Base-by-base conservation (phyloP, 2,888 invertebrate species). In the Microchrysa polita region DNA sequence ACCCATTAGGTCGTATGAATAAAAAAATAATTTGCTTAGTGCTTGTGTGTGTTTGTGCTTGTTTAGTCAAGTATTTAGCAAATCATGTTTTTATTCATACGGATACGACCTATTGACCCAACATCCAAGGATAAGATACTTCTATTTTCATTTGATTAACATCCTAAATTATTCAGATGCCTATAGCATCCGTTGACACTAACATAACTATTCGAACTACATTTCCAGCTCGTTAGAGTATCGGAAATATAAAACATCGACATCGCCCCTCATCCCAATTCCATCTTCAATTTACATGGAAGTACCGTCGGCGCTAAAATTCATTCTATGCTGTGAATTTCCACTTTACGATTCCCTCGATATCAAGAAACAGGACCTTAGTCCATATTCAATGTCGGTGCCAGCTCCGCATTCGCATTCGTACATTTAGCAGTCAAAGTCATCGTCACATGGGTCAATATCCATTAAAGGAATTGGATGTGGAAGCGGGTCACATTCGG, bases 231-330 rank as follows among this genome's bases (percentile, higher is more conserved):
- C 92, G 85, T 90, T 93, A 73, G 92, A 93, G 81, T 96, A 96
- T 85, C 89, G 93, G 77, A 91, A 91, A 83, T 96, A 96, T 85
- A 96, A 96, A 84, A 87, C 90, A 60, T 92, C 93, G 1, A 96
- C 96, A 61, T 96, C 96, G 74, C 95, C 95, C 0, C 84, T 96
- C 79, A 93, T 96, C 82, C 96, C 95, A 5, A 90, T 96, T 75
- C 96, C 96, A 9, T 93, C 95, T 0, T 88, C 92, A 1, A 90
- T 95, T 60, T 96, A 96, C 84, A 91, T 91, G n/a, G 93, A 93
- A 82, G 92, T 96, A 55, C 96, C 96, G 0, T 88, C 88, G 80
- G 92, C 92, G 77, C 84, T 96, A 65, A 96, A 96, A 83, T 93
- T 90, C 81, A 87, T 94, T 20, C 83, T 95, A 61, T 96, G 96